Conservation (phyloP, 2,113 vertebrate genomes). For the Carollia perspicillata region DNA sequence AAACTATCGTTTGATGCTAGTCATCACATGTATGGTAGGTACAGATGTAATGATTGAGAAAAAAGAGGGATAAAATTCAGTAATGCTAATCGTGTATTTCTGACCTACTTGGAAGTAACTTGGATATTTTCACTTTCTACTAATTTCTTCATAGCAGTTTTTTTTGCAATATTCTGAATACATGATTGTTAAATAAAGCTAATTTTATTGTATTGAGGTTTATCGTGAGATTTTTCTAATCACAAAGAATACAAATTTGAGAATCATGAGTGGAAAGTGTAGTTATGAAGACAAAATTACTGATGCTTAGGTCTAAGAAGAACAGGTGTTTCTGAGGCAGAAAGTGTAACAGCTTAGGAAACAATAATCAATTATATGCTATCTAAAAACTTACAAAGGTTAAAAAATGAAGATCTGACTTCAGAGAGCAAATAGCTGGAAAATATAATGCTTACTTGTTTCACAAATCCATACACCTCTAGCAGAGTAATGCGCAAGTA, state of each 20-base stretch:
- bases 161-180: background rate
- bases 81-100: background rate
- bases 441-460: background rate
- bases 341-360: background rate
- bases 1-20: background rate
- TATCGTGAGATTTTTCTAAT: background rate
- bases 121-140: background rate
- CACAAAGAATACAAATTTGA: background rate
- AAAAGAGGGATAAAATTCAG: background rate
- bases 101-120: background rate
- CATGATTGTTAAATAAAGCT: background rate
- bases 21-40: accelerated
- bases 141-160: background rate
- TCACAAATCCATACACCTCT: background rate
- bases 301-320: background rate
- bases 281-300: background rate
- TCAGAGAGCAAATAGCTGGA: background rate
- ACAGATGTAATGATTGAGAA: background rate
- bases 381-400: background rate
- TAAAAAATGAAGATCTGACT: background rate
- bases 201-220: background rate
- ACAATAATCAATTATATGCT: background rate
- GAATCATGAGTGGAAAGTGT: background rate
- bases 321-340: background rate
- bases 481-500: background rate